Conservation (phyloP, 23 tunicate species). For the Oikopleura albicans region DNA sequence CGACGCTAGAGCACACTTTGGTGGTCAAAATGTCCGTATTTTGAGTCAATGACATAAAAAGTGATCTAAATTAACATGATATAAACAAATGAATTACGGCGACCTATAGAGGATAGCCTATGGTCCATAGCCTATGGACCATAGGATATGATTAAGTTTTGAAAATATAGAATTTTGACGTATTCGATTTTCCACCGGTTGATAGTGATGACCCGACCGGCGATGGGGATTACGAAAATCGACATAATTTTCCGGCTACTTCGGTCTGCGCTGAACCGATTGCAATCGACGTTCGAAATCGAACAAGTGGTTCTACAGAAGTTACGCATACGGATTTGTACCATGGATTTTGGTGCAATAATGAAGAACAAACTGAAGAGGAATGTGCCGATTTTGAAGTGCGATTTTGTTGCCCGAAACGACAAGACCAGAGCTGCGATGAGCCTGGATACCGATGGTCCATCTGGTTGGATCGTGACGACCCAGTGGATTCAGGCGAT, state of each 20-base stretch:
- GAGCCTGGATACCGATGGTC: background rate
- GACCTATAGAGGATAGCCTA: too few relatives aligned
- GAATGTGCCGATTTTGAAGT: background rate
- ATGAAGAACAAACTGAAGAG: background rate
- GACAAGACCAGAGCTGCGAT: background rate
- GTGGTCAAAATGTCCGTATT: too few relatives aligned
- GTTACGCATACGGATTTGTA: background rate
- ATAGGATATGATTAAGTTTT: too few relatives aligned
- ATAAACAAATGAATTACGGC: too few relatives aligned
- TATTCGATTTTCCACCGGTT: background rate
- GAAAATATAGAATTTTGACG: too few relatives aligned
- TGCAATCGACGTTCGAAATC: background rate
- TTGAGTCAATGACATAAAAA: too few relatives aligned
- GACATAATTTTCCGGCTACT: background rate
- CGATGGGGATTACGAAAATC: conserved; percentile 6
- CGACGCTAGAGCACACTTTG: too few relatives aligned
- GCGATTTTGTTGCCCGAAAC: background rate
- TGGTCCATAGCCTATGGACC: too few relatives aligned
- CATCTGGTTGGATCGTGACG: background rate
- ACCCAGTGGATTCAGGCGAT: background rate
- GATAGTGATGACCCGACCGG: conserved; percentile 10
- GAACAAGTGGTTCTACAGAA: background rate
- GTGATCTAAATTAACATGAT: too few relatives aligned
- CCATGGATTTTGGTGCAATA: conserved; percentile 8
- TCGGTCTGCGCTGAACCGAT: conserved; percentile 5